Evolutionary conservation across 2,888 invertebrate genomes (phyloP), one percentile per base, ranked within the genome.

Genomic region (Andricus quercusramuli): DNA sequence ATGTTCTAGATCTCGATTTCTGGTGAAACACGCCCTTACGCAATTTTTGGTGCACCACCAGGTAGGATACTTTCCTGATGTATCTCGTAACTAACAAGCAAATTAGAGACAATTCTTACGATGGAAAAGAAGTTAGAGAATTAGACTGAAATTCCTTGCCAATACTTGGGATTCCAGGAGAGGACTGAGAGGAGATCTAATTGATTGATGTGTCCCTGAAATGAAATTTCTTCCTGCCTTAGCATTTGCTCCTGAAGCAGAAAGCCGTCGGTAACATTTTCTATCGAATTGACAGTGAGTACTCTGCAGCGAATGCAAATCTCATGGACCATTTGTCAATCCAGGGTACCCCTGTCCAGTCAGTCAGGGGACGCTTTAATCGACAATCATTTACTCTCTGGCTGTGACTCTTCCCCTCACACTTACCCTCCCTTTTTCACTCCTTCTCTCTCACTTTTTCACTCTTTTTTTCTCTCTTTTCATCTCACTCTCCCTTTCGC

Each of bases 251-350:
- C n/a, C 32, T 32, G 51, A 32, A 74, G 56, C 56, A 37, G 32
- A 74, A 74, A 74, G n/a, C n/a, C 74, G 56, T 11, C 15, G 56
- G 84, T 83, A 81, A 85, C 85, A 87, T 84, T 87, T 88, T 83
- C 88, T 82, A 79, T 80, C 86, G 85, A 88, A 89, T 88, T 88
- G 88, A 86, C 88, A 84, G 85, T 86, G 83, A 85, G 86, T 85
- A 86, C 88, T 88, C 86, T 83, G 87, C 87, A 83, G 83, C 87
- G 86, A 89, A 91, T 90, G 90, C 90, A 90, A 91, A 91, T 91
- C 88, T 89, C 88, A 88, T 86, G 85, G 88, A 86, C 89, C 89
- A 91, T 91, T 91, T 91, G 90, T 91, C 91, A 90, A 91, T 90
- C 89, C 84, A 37, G 44, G 44, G 44, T 67, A 82, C 81, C 82